Percentiles rank a stretch among this genome's conserved stretches.
These are phyloP conservation scores for Botia kubotai DNA, from an alignment of 2,797 vertebrate genomes.

Conservation along the genomic window DNA sequence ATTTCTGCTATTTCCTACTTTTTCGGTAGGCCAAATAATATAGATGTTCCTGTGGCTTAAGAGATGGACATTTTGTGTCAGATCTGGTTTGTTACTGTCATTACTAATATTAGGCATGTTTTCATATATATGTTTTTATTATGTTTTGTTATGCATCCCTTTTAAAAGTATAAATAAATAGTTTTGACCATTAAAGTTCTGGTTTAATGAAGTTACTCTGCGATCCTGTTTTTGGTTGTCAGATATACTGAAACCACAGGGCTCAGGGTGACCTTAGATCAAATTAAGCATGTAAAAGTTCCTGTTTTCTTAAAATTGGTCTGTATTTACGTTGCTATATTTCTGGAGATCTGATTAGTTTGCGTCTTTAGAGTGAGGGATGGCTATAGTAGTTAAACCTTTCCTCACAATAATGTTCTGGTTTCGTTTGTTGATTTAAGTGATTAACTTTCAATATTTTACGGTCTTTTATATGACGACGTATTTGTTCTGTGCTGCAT, in stretches of 20 bases:
- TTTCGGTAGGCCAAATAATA: background rate
- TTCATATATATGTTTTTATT: background rate
- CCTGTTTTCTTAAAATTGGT: background rate
- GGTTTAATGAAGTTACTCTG: background rate
- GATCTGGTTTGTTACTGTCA: background rate
- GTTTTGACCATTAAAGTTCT: conserved; percentile 20
- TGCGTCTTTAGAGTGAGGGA: too few species aligned
- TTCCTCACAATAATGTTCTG: too few species aligned
- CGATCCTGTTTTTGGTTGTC: background rate
- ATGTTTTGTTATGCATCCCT: background rate
- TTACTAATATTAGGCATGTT: background rate
- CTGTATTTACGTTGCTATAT: too few species aligned
- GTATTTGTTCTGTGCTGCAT: too few species aligned
- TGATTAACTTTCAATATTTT: too few species aligned
- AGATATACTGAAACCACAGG: background rate
- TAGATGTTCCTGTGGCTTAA: background rate
- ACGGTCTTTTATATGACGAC: too few species aligned
- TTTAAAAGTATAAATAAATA: background rate
- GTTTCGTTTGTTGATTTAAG: too few species aligned
- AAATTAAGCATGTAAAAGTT: background rate
- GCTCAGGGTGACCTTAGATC: background rate
- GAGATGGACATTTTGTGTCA: background rate
- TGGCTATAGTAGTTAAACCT: too few species aligned
- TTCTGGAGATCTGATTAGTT: too few species aligned
- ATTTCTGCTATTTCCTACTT: background rate